A percentile compares a stretch with the other conserved stretches of the same genome.
Conservation (phyloP, 2,888 invertebrate genomes). For the Dorcus parallelipipedus region DNA sequence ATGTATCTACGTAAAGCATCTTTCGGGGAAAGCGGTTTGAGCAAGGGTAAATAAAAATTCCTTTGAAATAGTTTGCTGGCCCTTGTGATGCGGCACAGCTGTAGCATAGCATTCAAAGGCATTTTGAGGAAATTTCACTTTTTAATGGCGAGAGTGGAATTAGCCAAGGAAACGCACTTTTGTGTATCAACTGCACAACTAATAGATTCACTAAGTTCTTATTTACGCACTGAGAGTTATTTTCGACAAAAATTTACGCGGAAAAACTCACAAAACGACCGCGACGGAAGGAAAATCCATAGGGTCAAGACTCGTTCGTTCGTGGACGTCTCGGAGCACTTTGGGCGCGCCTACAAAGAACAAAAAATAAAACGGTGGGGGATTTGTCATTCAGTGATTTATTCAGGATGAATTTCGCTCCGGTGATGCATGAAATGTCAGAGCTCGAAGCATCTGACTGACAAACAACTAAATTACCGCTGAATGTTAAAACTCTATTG, state of each 20-base stretch:
- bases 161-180: not conserved
- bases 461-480: slow-evolving; percentile 6
- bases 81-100: slow-evolving; percentile 79
- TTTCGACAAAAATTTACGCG: not conserved
- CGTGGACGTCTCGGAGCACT: slow-evolving; percentile 19
- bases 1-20: slow-evolving; percentile 77
- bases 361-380: slow-evolving; percentile 15
- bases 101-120: slow-evolving; percentile 53
- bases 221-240: not conserved
- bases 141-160: not conserved
- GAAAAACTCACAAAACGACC: not conserved
- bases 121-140: slow-evolving; percentile 21
- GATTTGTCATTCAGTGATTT: slow-evolving; percentile 9
- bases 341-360: slow-evolving; percentile 1
- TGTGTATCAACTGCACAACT: not conserved
- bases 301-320: slow-evolving; percentile 21
- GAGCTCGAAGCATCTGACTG: slow-evolving; percentile 11
- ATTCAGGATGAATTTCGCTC: slow-evolving; percentile 6
- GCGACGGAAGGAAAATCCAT: slow-evolving; percentile 4
- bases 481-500: too few species aligned
- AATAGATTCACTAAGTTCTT: not conserved
- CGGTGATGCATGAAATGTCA: slow-evolving; percentile 14
- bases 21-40: slow-evolving; percentile 79
- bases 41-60: slow-evolving; percentile 77
- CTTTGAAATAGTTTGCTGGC: slow-evolving; percentile 75